Conservation (phyloP, 1,140 invertebrate species). For the Drosophila nannoptera region DNA sequence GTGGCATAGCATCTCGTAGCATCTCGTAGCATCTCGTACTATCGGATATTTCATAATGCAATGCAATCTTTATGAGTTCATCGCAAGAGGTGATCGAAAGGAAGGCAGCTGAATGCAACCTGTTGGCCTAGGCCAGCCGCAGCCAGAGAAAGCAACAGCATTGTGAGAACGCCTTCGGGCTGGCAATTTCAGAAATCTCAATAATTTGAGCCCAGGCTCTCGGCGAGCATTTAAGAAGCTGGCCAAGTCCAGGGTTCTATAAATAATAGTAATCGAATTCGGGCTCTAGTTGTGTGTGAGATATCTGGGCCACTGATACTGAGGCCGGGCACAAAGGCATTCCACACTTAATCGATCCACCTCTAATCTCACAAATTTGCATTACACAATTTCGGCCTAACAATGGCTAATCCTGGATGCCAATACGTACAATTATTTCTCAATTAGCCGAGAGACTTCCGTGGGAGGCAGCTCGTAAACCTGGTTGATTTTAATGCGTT, state of each 20-base stretch:
- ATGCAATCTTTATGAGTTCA: constrained; percentile 75
- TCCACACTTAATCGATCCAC: neutral
- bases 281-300: neutral
- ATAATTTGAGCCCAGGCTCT: constrained; percentile 24
- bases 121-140: constrained; percentile 49
- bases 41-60: constrained; percentile 70
- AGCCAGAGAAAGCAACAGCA: constrained; percentile 44
- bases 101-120: constrained; percentile 59
- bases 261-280: constrained; percentile 15
- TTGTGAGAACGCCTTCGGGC: constrained; percentile 36
- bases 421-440: no score
- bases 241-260: constrained; percentile 1
- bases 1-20: constrained; percentile 18
- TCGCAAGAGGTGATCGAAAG: constrained; percentile 66
- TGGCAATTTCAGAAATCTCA: constrained; percentile 35
- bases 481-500: no score
- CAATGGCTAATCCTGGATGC: no score
- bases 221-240: neutral
- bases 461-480: no score
- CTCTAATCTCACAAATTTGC: neutral
- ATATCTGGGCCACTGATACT: neutral
- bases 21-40: constrained; percentile 18
- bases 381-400: no score
- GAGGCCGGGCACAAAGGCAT: neutral
- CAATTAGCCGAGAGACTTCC: no score